These are phyloP conservation scores for Halcyon leucocephala DNA, from an alignment of 2,797 vertebrate species.

Conservation along the genomic window DNA sequence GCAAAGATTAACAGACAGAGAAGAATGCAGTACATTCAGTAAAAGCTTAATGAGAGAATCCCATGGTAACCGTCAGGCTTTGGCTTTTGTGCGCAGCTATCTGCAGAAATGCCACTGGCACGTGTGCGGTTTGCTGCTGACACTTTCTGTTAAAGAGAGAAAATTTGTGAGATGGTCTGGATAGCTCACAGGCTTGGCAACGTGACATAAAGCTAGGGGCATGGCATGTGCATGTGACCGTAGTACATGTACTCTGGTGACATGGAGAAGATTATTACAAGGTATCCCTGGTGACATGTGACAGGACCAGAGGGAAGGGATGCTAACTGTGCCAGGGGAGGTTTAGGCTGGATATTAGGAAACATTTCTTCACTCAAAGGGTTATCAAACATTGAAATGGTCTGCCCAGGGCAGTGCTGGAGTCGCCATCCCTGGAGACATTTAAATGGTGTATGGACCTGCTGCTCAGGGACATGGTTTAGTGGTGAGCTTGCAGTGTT, in stretches of 20 bases:
- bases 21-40: background rate
- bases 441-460: too few relatives aligned
- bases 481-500: too few relatives aligned
- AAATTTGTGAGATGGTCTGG: background rate
- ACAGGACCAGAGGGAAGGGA: too few relatives aligned
- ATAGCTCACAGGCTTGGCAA: background rate
- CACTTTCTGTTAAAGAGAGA: background rate
- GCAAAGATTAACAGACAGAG: slow-evolving; percentile 1
- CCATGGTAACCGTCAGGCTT: background rate
- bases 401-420: too few relatives aligned
- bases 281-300: too few relatives aligned
- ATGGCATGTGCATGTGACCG: fast-evolving
- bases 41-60: slow-evolving; percentile 36
- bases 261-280: background rate
- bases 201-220: background rate
- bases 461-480: too few relatives aligned
- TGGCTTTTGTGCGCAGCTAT: background rate
- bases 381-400: too few relatives aligned
- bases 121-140: background rate
- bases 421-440: too few relatives aligned
- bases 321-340: too few relatives aligned
- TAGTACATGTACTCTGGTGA: background rate
- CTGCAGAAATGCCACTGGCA: background rate
- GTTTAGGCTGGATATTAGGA: too few relatives aligned
- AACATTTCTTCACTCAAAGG: too few relatives aligned